Conservation (phyloP, 2,888 invertebrate species). For the Lucinisca nassula region DNA sequence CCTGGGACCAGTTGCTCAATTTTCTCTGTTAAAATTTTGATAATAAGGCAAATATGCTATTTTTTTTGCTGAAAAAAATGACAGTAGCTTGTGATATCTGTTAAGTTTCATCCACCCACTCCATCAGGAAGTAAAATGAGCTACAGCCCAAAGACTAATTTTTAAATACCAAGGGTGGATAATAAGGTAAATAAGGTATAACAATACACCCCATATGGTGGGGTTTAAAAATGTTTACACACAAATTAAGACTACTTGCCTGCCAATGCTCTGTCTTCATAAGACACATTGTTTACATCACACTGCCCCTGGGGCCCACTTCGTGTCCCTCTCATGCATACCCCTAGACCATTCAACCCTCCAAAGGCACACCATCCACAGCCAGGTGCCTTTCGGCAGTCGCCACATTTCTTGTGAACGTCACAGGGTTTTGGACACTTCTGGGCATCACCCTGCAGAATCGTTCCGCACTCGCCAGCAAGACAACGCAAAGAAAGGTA, state of each 20-base stretch:
- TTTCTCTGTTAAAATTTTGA: too few species aligned
- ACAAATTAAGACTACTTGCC: neutral
- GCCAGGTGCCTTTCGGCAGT: slow-evolving; percentile 95
- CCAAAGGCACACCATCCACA: slow-evolving; percentile 97
- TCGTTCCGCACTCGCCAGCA: slow-evolving; percentile 95
- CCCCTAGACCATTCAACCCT: slow-evolving; percentile 90
- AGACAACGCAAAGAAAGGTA: slow-evolving; percentile 96
- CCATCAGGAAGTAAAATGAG: too few species aligned
- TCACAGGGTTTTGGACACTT: slow-evolving; percentile 96
- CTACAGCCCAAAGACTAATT: too few species aligned
- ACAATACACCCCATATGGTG: too few species aligned
- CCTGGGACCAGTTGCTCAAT: too few species aligned
- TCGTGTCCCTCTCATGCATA: slow-evolving; percentile 95
- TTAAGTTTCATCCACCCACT: too few species aligned
- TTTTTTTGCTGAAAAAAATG: too few species aligned
- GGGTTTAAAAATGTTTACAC: too few species aligned
- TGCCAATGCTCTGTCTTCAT: neutral
- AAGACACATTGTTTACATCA: slow-evolving; percentile 67
- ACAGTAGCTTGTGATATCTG: too few species aligned
- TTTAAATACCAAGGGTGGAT: too few species aligned
- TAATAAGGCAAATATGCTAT: too few species aligned
- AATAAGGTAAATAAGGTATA: too few species aligned
- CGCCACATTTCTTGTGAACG: slow-evolving; percentile 94
- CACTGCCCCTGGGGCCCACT: slow-evolving; percentile 88
- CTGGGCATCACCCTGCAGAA: slow-evolving; percentile 88